Conservation (phyloP, 2,113 vertebrate species). For the Pagrus major region DNA sequence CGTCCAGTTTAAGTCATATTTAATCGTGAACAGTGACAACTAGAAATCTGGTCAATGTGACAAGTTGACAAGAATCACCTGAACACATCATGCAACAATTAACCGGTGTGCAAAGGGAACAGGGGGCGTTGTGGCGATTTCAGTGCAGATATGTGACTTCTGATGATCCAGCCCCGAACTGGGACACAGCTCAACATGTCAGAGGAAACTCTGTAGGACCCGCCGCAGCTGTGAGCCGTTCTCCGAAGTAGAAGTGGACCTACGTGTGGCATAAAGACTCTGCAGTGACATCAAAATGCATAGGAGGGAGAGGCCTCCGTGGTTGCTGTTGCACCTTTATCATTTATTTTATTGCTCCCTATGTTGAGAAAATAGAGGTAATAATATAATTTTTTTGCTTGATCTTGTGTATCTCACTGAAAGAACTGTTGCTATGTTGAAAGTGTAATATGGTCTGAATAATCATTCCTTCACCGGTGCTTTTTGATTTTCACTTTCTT, state of each 20-base stretch:
- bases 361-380: constrained; percentile 18
- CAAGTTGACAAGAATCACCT: neutral
- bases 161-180: constrained; percentile 31
- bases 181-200: constrained; percentile 49
- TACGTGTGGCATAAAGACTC: constrained; percentile 17
- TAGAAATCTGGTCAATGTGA: neutral
- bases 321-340: constrained; percentile 50
- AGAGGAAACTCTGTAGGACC: neutral
- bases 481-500: constrained; percentile 27
- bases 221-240: neutral
- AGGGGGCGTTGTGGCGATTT: neutral
- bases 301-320: constrained; percentile 21
- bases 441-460: constrained; percentile 36
- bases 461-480: constrained; percentile 69
- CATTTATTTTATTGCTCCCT: constrained; percentile 22
- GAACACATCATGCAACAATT: neutral
- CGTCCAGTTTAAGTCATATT: neutral
- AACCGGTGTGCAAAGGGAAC: neutral
- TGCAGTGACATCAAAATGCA: constrained; percentile 6
- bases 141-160: neutral
- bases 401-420: constrained; percentile 37
- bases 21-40: neutral
- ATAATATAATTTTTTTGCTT: constrained; percentile 45
- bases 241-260: constrained; percentile 17
- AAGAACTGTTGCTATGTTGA: constrained; percentile 28